Conservation (phyloP, 2,797 vertebrate species). For the Lindbergichthys nudifrons region DNA sequence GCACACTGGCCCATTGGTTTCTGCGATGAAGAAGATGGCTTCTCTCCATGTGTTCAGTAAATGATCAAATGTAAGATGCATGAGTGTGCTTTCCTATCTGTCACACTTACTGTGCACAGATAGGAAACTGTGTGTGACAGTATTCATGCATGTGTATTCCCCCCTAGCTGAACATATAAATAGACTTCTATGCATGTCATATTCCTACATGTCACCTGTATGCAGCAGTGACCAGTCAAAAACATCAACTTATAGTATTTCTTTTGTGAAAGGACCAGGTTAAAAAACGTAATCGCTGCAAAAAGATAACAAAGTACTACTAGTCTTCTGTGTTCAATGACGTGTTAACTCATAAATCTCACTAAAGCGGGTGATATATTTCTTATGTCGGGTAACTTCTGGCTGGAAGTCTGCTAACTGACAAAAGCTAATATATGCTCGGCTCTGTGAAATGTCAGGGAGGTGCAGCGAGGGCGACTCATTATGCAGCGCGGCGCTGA, state of each 20-base stretch:
- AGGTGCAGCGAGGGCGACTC: conserved; percentile 51
- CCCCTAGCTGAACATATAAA: no score
- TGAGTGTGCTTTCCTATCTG: conserved; percentile 69
- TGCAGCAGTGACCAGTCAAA: background rate
- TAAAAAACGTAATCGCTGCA: no score
- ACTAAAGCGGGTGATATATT: conserved; percentile 12
- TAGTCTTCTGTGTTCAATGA: background rate
- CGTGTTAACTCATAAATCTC: conserved; percentile 23
- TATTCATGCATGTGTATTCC: background rate
- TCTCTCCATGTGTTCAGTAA: conserved; percentile 65
- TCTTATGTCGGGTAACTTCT: conserved; percentile 5
- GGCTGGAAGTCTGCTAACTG: conserved; percentile 22
- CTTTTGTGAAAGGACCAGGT: background rate
- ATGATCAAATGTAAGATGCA: conserved; percentile 76
- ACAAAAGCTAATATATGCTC: conserved; percentile 31
- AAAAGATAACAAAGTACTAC: background rate
- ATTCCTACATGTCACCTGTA: background rate
- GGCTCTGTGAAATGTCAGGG: conserved; percentile 55
- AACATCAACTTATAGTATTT: background rate
- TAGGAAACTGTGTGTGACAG: conserved; percentile 1
- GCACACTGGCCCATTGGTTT: conserved; percentile 56
- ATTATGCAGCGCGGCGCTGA: conserved; percentile 47
- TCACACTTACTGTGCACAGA: conserved; percentile 68
- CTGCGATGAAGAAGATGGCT: conserved; percentile 41
- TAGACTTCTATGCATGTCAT: background rate